phyloP scores from a whole-genome alignment of 2,888 invertebrate species.

The Tinea semifulvella region DNA sequence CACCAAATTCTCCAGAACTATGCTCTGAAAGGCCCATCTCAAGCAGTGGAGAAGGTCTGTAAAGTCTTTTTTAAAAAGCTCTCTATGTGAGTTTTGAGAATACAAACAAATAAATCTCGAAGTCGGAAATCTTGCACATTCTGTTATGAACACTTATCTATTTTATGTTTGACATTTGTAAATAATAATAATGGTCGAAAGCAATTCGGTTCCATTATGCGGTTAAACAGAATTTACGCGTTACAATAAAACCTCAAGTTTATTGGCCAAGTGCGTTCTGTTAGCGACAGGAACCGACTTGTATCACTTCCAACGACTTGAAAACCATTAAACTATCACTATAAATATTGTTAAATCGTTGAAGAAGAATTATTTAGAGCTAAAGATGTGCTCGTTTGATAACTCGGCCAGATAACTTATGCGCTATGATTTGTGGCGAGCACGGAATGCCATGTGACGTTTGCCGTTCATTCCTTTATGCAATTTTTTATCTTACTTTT shows the following conservation, averaged over 20 bases:
- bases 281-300: constrained; percentile 27
- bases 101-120: background rate
- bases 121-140: constrained; percentile 4
- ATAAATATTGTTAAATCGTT: constrained; percentile 49
- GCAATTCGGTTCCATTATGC: constrained; percentile 9
- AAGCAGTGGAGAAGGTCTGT: too few relatives aligned
- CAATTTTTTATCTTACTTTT: too few relatives aligned
- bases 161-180: constrained; percentile 7
- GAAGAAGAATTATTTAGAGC: constrained; percentile 45
- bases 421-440: constrained; percentile 51
- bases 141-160: constrained; percentile 7
- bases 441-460: constrained; percentile 21
- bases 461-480: too few relatives aligned
- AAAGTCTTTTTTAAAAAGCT: too few relatives aligned
- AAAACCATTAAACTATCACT: constrained; percentile 47
- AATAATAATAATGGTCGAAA: constrained; percentile 1
- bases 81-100: too few relatives aligned
- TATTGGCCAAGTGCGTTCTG: constrained; percentile 3
- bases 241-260: constrained; percentile 7
- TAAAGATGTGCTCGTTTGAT: constrained; percentile 57
- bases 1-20: too few relatives aligned
- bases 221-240: constrained; percentile 9
- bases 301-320: constrained; percentile 49
- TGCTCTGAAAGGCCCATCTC: too few relatives aligned
- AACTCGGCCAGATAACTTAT: constrained; percentile 25